Percentiles rank a stretch among this genome's conserved stretches.
phyloP scores from a whole-genome alignment of 2,113 vertebrate genomes.

The Paedocypris sp. region DNA sequence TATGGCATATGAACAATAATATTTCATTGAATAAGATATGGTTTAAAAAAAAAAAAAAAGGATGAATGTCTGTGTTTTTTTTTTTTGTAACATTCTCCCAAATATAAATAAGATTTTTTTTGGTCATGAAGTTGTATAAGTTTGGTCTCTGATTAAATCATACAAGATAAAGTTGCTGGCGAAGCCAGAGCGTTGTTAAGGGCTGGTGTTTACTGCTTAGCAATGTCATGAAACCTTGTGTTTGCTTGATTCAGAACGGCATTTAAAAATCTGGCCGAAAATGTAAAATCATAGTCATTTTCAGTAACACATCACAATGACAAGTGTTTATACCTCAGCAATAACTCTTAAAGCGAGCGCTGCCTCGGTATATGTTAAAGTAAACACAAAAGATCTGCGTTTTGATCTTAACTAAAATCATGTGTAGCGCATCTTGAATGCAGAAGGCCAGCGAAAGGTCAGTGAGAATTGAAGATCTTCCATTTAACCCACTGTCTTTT shows the following conservation, averaged over 20 bases:
- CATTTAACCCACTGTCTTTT: too few relatives aligned
- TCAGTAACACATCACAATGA: constrained; percentile 29
- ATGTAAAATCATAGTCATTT: constrained; percentile 40
- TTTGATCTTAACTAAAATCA: neutral
- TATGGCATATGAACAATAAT: too few relatives aligned
- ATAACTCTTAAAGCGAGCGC: constrained; percentile 3
- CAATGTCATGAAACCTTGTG: constrained; percentile 43
- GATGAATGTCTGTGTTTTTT: too few relatives aligned
- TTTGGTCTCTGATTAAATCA: neutral
- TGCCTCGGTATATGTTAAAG: neutral
- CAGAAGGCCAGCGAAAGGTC: too few relatives aligned
- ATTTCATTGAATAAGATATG: too few relatives aligned
- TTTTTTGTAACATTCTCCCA: too few relatives aligned
- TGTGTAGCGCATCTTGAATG: neutral
- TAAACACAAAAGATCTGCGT: neutral
- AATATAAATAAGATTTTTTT: too few relatives aligned
- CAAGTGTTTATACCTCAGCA: neutral
- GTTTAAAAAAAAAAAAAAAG: too few relatives aligned
- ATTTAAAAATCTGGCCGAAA: constrained; percentile 30
- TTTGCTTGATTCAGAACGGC: constrained; percentile 40
- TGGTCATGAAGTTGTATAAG: neutral
- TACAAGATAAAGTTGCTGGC: constrained; percentile 23
- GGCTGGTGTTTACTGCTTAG: constrained; percentile 45
- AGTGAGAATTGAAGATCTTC: too few relatives aligned
- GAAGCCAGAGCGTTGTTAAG: constrained; percentile 27